Evolutionary conservation across 2,113 vertebrate genomes (phyloP).

Genomic region (Hemicordylus capensis): DNA sequence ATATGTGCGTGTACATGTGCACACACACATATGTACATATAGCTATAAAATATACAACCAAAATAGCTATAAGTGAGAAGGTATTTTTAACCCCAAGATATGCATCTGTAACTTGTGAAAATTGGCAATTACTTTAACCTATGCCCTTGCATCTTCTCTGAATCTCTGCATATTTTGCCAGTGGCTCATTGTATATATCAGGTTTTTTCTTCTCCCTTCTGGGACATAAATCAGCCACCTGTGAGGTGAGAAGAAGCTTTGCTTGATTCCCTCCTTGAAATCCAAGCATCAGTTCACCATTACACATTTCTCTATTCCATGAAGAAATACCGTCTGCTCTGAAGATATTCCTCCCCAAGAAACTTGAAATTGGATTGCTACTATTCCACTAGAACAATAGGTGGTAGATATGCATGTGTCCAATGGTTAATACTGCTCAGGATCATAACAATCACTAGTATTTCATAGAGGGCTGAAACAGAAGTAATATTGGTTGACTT

Average conservation of each 20-base stretch:
- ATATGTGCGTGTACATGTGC: not conserved
- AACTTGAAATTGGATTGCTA: conserved; percentile 48
- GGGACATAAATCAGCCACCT: conserved; percentile 29
- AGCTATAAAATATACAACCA: conserved; percentile 78
- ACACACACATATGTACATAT: conserved; percentile 19
- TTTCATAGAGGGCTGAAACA: conserved; percentile 9
- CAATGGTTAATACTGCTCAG: conserved; percentile 62
- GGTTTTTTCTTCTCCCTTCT: conserved; percentile 34
- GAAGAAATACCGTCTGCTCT: conserved; percentile 69
- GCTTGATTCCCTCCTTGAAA: conserved; percentile 61
- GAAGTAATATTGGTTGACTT: not conserved
- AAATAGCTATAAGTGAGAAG: conserved; percentile 77
- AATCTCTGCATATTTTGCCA: conserved; percentile 48
- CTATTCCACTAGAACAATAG: conserved; percentile 55
- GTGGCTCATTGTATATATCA: conserved; percentile 61
- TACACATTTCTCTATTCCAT: conserved; percentile 51
- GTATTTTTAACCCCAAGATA: conserved; percentile 72
- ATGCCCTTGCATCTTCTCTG: conserved; percentile 55
- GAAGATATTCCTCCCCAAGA: conserved; percentile 58
- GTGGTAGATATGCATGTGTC: conserved; percentile 66
- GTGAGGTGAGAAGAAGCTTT: conserved; percentile 35
- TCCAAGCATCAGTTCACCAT: conserved; percentile 50
- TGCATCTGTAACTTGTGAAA: conserved; percentile 56
- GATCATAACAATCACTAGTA: conserved; percentile 57
- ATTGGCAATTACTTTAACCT: conserved; percentile 53